Percentiles rank a stretch among this genome's conserved stretches.
phyloP scores from a whole-genome alignment of 2,113 vertebrate species.

The Orycteropus afer region DNA sequence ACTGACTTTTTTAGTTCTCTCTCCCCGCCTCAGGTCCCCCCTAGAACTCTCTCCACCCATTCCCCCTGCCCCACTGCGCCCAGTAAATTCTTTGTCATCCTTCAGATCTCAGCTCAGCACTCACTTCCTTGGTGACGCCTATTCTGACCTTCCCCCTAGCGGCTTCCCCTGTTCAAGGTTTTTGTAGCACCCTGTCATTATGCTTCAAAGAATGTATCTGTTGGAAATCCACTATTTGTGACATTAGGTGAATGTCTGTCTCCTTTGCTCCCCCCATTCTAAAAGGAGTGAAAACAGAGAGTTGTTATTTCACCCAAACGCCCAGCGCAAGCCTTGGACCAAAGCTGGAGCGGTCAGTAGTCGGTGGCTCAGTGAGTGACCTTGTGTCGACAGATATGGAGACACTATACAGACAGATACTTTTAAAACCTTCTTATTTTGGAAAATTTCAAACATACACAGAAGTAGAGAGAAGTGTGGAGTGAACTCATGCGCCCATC shows the following conservation, averaged over 20 bases:
- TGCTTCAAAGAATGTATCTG: not conserved
- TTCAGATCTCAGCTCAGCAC: not conserved
- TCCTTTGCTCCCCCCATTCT: no score
- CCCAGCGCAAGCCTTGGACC: not conserved
- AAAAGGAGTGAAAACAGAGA: not conserved
- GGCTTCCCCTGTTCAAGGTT: not conserved
- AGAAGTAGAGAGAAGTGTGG: not conserved
- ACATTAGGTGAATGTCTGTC: not conserved
- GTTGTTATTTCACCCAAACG: not conserved
- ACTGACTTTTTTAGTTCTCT: not conserved
- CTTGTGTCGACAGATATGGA: not conserved
- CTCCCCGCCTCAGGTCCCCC: not conserved
- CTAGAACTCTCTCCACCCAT: not conserved
- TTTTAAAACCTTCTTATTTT: not conserved
- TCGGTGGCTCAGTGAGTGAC: no score
- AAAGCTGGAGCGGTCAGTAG: fast-evolving
- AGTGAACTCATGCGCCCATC: fast-evolving
- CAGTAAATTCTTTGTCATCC: not conserved
- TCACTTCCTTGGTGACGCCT: not conserved
- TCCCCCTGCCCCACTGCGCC: no score
- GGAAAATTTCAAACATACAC: not conserved
- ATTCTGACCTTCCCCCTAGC: not conserved
- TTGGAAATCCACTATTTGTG: not conserved
- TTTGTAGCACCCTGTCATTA: not conserved
- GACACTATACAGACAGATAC: not conserved